These are phyloP conservation scores for Neodiprion lecontei DNA, from an alignment of 1,140 invertebrate genomes.

Conservation along the genomic window DNA sequence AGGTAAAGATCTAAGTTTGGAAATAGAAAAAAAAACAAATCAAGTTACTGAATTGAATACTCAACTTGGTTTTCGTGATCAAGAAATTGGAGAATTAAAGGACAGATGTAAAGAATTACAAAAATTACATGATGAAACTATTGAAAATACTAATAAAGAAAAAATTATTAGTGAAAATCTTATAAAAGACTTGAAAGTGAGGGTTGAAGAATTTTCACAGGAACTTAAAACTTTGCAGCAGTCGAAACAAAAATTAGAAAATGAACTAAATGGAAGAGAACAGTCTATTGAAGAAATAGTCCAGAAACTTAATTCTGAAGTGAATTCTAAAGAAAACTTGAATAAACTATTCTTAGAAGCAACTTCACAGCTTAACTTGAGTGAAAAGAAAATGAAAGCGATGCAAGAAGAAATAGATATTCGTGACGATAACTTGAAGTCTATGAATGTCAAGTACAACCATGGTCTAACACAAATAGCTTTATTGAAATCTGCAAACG, in stretches of 20 bases:
- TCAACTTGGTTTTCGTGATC: not conserved
- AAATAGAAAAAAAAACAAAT: constrained; percentile 30
- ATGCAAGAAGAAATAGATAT: constrained; percentile 33
- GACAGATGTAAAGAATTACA: constrained; percentile 58
- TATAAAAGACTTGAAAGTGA: constrained; percentile 51
- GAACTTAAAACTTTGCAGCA: constrained; percentile 58
- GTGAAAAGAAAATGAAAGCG: constrained; percentile 25
- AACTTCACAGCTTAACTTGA: constrained; percentile 19
- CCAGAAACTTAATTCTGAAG: constrained; percentile 33
- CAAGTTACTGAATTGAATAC: constrained; percentile 33
- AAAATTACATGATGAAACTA: constrained; percentile 45
- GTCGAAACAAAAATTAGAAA: constrained; percentile 60
- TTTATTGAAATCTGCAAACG: constrained; percentile 26
- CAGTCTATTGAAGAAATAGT: constrained; percentile 40
- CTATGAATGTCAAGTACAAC: constrained; percentile 53
- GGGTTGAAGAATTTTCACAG: constrained; percentile 56
- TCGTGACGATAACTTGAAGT: constrained; percentile 35
- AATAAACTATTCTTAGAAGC: constrained; percentile 37
- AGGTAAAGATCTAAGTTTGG: constrained; percentile 32
- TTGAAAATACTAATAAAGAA: constrained; percentile 18
- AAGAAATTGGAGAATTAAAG: constrained; percentile 28
- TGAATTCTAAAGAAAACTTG: constrained; percentile 25
- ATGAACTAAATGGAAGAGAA: constrained; percentile 43
- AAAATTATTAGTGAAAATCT: constrained; percentile 60
- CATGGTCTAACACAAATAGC: constrained; percentile 41